These are phyloP conservation scores for Alosa alosa DNA, from an alignment of 2,113 vertebrate genomes.

Conservation along the genomic window DNA sequence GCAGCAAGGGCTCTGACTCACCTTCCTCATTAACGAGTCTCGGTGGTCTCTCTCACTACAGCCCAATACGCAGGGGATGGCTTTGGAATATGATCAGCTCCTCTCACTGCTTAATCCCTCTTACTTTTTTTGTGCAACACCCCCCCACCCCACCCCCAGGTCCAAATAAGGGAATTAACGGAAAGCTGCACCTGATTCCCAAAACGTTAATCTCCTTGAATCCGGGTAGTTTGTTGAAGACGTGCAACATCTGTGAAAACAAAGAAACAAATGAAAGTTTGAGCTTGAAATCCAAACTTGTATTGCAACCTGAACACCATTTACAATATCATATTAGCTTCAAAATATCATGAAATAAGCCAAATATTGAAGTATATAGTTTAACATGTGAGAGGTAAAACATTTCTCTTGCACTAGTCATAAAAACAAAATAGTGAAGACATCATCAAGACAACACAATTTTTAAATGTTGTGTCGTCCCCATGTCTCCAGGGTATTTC, in stretches of 20 bases:
- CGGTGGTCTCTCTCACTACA: neutral
- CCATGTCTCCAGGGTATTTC: neutral
- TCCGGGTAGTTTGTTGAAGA: constrained; percentile 83
- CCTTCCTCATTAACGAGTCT: neutral
- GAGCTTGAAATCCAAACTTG: neutral
- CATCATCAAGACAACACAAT: neutral
- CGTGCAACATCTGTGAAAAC: constrained; percentile 80
- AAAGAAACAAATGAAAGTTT: constrained; percentile 34
- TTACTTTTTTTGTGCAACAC: neutral
- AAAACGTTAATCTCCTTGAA: constrained; percentile 81
- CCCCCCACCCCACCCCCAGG: neutral
- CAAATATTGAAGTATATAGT: neutral
- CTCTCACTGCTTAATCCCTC: neutral
- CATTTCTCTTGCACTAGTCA: neutral
- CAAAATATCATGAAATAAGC: neutral
- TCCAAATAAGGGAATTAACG: neutral
- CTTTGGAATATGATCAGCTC: neutral
- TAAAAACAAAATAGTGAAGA: neutral
- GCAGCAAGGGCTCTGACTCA: neutral
- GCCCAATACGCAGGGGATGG: neutral
- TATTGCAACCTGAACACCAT: neutral
- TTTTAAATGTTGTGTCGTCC: neutral
- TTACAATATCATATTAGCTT: neutral
- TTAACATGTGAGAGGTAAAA: neutral
- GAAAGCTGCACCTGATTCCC: constrained; percentile 77